These are phyloP conservation scores for Fregata magnificens DNA, from an alignment of 2,113 vertebrate species.

Conservation along the genomic window DNA sequence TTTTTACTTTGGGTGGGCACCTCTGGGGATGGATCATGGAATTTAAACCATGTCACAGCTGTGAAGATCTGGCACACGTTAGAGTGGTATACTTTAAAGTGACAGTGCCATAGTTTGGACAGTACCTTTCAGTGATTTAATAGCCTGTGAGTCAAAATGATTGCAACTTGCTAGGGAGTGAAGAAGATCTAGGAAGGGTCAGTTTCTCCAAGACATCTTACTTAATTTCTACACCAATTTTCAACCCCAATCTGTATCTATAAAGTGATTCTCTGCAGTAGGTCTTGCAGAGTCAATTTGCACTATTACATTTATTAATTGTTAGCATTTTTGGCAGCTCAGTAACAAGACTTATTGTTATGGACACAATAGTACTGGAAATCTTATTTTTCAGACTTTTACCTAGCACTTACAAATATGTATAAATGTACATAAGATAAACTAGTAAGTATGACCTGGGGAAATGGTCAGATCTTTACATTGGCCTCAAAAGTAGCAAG, in stretches of 20 bases:
- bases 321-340: constrained; percentile 81
- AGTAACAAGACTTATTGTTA: constrained; percentile 71
- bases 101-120: constrained; percentile 85
- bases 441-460: constrained; percentile 76
- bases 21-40: constrained; percentile 86
- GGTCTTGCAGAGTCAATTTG: constrained; percentile 76
- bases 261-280: constrained; percentile 72
- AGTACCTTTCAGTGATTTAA: constrained; percentile 83
- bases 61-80: constrained; percentile 85
- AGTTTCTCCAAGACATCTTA: constrained; percentile 72
- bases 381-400: constrained; percentile 78
- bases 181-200: constrained; percentile 73
- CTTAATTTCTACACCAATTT: constrained; percentile 68
- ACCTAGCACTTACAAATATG: constrained; percentile 81
- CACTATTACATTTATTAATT: constrained; percentile 80
- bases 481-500: constrained; percentile 78
- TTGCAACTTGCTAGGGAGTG: constrained; percentile 75
- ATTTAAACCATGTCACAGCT: constrained; percentile 86
- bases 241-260: constrained; percentile 72
- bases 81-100: constrained; percentile 78
- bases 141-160: constrained; percentile 81
- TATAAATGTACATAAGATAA: constrained; percentile 82
- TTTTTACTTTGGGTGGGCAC: constrained; percentile 91
- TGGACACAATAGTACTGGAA: constrained; percentile 78
- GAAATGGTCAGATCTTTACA: constrained; percentile 74